Evolutionary conservation across 2,888 invertebrate species (phyloP), one percentile per base, ranked within the genome.

Genomic region (Clitarchus hookeri): DNA sequence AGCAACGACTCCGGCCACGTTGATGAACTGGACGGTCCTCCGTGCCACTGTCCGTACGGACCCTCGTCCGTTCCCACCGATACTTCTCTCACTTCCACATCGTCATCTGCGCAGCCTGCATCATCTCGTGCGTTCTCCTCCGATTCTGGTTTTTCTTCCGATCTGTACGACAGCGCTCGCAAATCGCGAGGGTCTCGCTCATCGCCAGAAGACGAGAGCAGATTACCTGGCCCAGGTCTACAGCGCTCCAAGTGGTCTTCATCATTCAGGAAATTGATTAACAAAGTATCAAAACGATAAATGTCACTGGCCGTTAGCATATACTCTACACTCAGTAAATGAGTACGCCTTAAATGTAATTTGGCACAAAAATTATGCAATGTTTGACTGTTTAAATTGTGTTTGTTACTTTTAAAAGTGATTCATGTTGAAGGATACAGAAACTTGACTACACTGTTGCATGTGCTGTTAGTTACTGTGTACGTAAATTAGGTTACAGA

Each of bases 241-340:
- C 92, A 91, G 16, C 92, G 94, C 25, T 93, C 94, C 84, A 93
- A 92, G 89, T 94, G 94, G 94, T 94, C 94, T 26, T 93, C 94
- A 0, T 94, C 94, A 8, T 94, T 94, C 90, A 92, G 94, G 84
- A 94, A 93, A 89, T 91, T 94, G 78, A 93, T 93, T 84, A 88
- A 88, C 85, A 87, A 88, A 83, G 88, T 89, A 44, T 89, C 88
- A 12, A 89, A 88, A 85, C 87, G 88, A 86, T 88, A 86, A 86
- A 80, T 80, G 16, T 48, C 48, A 65, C 23, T 4, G 65, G 8
- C 8, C n/a, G n/a, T n/a, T n/a, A 23, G 11, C 8, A 16, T 65
- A n/a, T 65, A 23, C 65, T 23, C 65, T 65, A 65, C 16, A 65
- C 65, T n/a, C 65, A 65, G 11, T 65, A 65, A n/a, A 65, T 8